These are phyloP conservation scores for Hypanus sabinus DNA, from an alignment of 2,113 vertebrate species.

Conservation along the genomic window DNA sequence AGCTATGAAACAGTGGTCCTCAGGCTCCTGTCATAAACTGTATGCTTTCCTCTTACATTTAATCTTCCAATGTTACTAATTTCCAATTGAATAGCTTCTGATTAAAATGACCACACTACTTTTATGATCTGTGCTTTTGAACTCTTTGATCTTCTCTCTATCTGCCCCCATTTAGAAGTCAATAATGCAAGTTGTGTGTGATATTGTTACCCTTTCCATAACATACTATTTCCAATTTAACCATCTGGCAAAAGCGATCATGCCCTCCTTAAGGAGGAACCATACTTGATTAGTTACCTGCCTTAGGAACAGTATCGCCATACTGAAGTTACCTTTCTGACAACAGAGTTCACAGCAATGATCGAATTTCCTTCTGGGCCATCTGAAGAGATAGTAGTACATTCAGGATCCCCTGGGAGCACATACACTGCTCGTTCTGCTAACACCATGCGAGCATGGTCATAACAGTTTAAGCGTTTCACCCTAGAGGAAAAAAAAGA, in stretches of 20 bases:
- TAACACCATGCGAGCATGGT: conserved; percentile 92
- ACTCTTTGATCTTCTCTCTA: background rate
- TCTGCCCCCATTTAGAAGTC: background rate
- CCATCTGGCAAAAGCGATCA: background rate
- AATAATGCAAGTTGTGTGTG: background rate
- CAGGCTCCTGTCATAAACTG: too few relatives aligned
- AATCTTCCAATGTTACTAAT: too few relatives aligned
- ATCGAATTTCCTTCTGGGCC: conserved; percentile 79
- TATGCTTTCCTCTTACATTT: too few relatives aligned
- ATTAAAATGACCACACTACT: too few relatives aligned
- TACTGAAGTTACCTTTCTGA: conserved; percentile 71
- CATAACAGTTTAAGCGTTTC: conserved; percentile 86
- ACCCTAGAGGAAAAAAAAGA: conserved; percentile 60
- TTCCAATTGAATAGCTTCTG: too few relatives aligned
- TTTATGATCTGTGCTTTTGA: background rate
- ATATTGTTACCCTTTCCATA: background rate
- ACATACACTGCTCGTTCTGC: conserved; percentile 89
- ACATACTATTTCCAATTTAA: background rate
- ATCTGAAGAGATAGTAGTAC: conserved; percentile 82
- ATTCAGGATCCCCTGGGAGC: conserved; percentile 75
- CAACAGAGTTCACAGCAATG: conserved; percentile 79
- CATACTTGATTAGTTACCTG: conserved; percentile 17
- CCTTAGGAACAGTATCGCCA: conserved; percentile 34
- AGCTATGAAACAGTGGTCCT: too few relatives aligned
- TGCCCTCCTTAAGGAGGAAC: conserved; percentile 27